Evolutionary conservation across 2,113 vertebrate genomes (phyloP).

Genomic region (Psittacula cyanocephala): DNA sequence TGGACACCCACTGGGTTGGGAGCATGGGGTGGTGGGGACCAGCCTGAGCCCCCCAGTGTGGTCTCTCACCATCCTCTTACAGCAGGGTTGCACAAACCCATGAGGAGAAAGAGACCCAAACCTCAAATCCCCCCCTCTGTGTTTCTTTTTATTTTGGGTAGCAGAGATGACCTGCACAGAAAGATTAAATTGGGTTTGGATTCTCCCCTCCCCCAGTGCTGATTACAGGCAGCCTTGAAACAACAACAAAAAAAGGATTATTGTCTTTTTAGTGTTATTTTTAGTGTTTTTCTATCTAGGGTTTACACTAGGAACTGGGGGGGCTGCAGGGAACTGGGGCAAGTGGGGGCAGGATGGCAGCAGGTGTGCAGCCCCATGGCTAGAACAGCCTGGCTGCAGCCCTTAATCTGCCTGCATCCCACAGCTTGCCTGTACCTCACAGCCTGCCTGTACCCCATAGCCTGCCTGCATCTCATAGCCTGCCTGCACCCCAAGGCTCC

Average conservation of each 20-base stretch:
- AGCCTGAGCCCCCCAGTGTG: fast-evolving
- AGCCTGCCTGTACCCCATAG: background rate
- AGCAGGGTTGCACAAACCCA: fast-evolving
- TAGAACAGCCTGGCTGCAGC: background rate
- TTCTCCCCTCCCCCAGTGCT: background rate
- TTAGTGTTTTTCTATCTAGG: background rate
- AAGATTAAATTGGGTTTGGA: background rate
- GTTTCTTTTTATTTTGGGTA: background rate
- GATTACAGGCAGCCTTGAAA: background rate
- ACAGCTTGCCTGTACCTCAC: background rate
- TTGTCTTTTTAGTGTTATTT: background rate
- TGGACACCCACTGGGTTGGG: too few relatives aligned
- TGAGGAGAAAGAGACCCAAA: background rate
- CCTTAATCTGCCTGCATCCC: background rate
- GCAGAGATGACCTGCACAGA: background rate
- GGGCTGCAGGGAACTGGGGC: background rate
- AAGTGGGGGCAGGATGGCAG: fast-evolving
- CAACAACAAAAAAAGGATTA: background rate
- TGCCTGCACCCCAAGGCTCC: background rate
- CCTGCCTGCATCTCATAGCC: background rate
- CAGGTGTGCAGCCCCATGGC: background rate
- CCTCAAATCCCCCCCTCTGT: background rate
- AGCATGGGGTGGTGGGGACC: background rate
- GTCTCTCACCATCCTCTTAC: background rate
- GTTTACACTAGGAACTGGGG: background rate